Base-by-base conservation (phyloP, 2,888 invertebrate species). In the Strigamia transsilvanica region DNA sequence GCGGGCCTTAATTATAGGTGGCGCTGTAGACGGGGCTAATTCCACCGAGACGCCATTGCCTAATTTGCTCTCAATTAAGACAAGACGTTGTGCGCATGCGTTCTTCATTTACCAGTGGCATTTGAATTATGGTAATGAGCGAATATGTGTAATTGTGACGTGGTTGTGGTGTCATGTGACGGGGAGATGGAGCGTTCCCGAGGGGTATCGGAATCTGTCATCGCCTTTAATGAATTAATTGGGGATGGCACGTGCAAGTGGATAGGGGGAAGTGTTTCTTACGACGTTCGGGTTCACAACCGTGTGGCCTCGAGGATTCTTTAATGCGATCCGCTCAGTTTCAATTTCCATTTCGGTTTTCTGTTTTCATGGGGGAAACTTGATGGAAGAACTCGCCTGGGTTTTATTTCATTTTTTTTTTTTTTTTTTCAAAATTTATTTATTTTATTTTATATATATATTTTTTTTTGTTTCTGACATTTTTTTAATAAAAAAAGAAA, bases 61-160 rank as follows among this genome's bases (percentile, higher is more conserved):
- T 38, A 78, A 78, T 78, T 78, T 78, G 78, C 78, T 32, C 78
- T 78, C 78, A 78, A 78, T 78, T 78, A 78, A 78, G 78, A 78
- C 61, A 61, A 61, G 38, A 38, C 78, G 78, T 78, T 32, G 61
- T 61, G 61, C 61, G 61, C 61, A 78, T 34, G 78, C 34, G n/a
- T 32, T 27, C 78, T 78, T 78, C 27, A 34, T 78, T 32, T 27
- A 78, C 38, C 78, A 78, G 23, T 78, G 18, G 78, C 78, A 38
- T 78, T 78, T 38, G 78, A 78, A 78, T 78, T 78, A 78, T 78
- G 34, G 23, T 78, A 78, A 78, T 38, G 27, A 27, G 9, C 12
- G 32, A 78, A 78, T 78, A 78, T 78, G 78, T 78, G 34, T 27
- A 38, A 61, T 23, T 61, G 61, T 61, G 61, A 61, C 61, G 61